Base-by-base conservation (phyloP, 2,888 invertebrate genomes). In the Antheraea assamensis region DNA sequence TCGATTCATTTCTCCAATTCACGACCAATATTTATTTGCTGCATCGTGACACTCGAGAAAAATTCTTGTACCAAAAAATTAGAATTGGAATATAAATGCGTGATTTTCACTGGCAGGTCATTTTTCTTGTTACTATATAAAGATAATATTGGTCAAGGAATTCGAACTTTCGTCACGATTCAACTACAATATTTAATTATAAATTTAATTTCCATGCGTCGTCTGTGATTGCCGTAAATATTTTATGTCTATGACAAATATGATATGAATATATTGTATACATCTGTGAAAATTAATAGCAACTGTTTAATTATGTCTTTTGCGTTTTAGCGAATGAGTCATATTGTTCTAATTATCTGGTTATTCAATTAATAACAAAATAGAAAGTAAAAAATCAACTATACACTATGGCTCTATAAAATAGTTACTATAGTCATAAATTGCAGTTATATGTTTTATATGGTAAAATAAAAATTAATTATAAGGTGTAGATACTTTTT, bases 1-100 rank as follows among this genome's bases (percentile, higher is more conserved):
- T 92, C 92, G 92, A 91, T 91, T 89, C 88, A 91, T 89, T 89
- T 92, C 90, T 90, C 87, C 89, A 87, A 92, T 92, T 92, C 91
- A 91, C 89, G 83, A 86, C 87, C 87, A 86, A 93, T 92, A 91
- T 93, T 92, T 92, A 93, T 93, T 90, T 90, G 92, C 89, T 92
- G 91, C 92, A 92, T 88, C 90, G 86, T 90, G 92, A 89, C 90
- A 90, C 85, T 87, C 85, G 85, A 88, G 87, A 91, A 92, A 92
- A 92, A 92, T 89, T 91, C 89, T 87, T 89, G 87, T 86, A 87
- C 87, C 86, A 89, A 92, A 92, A 91, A 89, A 89, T 89, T 90
- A 85, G 87, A 89, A 88, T 89, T 83, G 84, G 86, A 86, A 86
- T 89, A 90, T 89, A 89, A 91, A 91, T 87, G 86, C 83, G 88